phyloP scores from a whole-genome alignment of 2,888 invertebrate genomes.

The Archaeoteleia sp. region DNA sequence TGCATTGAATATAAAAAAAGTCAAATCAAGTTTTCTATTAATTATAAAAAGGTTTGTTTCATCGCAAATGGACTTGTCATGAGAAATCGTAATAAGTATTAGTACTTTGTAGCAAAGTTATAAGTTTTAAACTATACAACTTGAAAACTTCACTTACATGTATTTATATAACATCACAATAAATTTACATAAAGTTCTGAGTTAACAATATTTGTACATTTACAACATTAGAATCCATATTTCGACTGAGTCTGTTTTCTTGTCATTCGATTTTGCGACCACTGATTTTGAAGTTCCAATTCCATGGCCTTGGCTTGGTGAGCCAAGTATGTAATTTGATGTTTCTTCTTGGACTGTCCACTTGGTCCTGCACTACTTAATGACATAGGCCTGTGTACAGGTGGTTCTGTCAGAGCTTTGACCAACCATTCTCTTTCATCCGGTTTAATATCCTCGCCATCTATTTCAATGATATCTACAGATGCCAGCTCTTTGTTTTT shows the following conservation, averaged over 20 bases:
- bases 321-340: conserved; percentile 97
- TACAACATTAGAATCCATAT: not conserved
- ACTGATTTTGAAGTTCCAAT: conserved; percentile 93
- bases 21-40: no score
- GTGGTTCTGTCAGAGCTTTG: conserved; percentile 85
- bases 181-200: conserved; percentile 54
- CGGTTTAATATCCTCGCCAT: conserved; percentile 86
- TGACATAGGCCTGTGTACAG: conserved; percentile 76
- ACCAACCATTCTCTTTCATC: conserved; percentile 89
- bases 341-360: conserved; percentile 87
- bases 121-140: no score
- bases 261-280: conserved; percentile 91
- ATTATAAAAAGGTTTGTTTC: no score
- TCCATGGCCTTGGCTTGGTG: conserved; percentile 96
- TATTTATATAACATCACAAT: conserved; percentile 51
- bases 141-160: no score
- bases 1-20: no score
- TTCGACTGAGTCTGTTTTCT: conserved; percentile 89
- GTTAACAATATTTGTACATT: not conserved
- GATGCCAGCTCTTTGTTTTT: conserved; percentile 76
- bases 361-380: conserved; percentile 77
- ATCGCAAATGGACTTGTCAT: no score
- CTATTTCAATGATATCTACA: conserved; percentile 86
- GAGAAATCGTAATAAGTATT: no score
- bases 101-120: no score